These are phyloP conservation scores for Dipodomys ordii DNA, from an alignment of 2,113 vertebrate genomes.

Conservation along the genomic window DNA sequence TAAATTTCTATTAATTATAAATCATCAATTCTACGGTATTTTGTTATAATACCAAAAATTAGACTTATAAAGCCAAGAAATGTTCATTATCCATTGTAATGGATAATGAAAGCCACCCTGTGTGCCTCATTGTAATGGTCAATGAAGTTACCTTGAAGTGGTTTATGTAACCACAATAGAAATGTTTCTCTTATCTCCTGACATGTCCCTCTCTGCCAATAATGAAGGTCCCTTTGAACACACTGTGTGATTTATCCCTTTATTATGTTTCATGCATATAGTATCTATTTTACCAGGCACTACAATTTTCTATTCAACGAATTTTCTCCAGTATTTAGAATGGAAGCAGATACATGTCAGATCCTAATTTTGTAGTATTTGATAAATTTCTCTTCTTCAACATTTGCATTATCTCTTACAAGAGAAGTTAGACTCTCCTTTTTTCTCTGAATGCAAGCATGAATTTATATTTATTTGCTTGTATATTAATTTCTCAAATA, in stretches of 20 bases:
- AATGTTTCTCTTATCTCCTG: not conserved
- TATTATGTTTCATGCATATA: not conserved
- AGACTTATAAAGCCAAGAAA: not conserved
- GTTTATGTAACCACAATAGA: fast-evolving
- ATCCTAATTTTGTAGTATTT: not conserved
- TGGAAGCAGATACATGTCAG: not conserved
- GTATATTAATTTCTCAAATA: not conserved
- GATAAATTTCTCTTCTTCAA: not conserved
- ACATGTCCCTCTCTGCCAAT: not conserved
- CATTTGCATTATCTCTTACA: not conserved
- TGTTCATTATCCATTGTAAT: fast-evolving
- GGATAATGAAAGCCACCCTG: fast-evolving
- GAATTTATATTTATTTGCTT: not conserved
- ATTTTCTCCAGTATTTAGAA: not conserved
- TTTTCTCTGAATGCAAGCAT: not conserved
- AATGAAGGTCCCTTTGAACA: not conserved
- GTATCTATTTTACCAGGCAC: not conserved
- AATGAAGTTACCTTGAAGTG: not conserved
- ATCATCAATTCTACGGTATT: not conserved
- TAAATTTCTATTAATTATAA: not conserved
- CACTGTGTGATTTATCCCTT: not conserved
- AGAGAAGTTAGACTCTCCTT: not conserved
- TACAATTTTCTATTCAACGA: not conserved
- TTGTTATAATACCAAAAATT: not conserved
- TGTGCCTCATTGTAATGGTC: fast-evolving